phyloP scores from a whole-genome alignment of 1,140 invertebrate genomes.

The Leguminivora glycinivorella region DNA sequence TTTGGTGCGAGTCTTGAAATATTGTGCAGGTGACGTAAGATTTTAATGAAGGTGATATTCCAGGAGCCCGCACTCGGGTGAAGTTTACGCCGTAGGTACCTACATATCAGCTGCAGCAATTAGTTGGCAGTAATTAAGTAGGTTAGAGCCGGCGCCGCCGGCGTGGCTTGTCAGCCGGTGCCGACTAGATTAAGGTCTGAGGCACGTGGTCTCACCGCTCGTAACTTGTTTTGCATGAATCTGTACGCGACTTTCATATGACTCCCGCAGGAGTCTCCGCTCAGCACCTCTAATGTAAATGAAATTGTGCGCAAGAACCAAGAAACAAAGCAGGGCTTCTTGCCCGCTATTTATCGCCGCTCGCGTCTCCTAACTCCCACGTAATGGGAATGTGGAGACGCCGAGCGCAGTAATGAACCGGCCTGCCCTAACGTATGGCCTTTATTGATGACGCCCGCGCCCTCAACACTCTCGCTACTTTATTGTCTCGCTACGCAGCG shows the following conservation, averaged over 20 bases:
- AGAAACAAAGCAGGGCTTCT: slow-evolving; percentile 72
- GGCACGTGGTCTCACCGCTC: slow-evolving; percentile 59
- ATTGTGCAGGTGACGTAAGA: background rate
- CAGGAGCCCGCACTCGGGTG: slow-evolving; percentile 30
- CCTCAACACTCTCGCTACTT: slow-evolving; percentile 50
- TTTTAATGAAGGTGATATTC: slow-evolving; percentile 29
- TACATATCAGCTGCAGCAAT: slow-evolving; percentile 69
- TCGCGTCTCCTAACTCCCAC: slow-evolving; percentile 69
- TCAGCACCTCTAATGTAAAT: slow-evolving; percentile 76
- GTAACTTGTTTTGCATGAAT: slow-evolving; percentile 74
- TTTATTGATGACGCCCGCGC: slow-evolving; percentile 67
- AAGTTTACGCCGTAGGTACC: slow-evolving; percentile 63
- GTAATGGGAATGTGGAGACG: slow-evolving; percentile 68
- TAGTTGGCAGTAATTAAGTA: slow-evolving; percentile 75
- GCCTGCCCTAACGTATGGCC: slow-evolving; percentile 65
- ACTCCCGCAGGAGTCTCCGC: slow-evolving; percentile 61
- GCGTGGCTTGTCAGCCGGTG: slow-evolving; percentile 52
- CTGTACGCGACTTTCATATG: slow-evolving; percentile 69
- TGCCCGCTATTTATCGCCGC: slow-evolving; percentile 70
- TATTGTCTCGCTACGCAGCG: slow-evolving; percentile 53
- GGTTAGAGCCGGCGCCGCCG: slow-evolving; percentile 53
- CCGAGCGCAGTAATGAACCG: slow-evolving; percentile 63
- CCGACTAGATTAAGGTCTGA: slow-evolving; percentile 67
- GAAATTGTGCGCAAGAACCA: slow-evolving; percentile 76
- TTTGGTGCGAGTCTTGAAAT: background rate